Evolutionary conservation across 2,113 vertebrate genomes (phyloP).

Genomic region (Melanotaenia duboulayi): DNA sequence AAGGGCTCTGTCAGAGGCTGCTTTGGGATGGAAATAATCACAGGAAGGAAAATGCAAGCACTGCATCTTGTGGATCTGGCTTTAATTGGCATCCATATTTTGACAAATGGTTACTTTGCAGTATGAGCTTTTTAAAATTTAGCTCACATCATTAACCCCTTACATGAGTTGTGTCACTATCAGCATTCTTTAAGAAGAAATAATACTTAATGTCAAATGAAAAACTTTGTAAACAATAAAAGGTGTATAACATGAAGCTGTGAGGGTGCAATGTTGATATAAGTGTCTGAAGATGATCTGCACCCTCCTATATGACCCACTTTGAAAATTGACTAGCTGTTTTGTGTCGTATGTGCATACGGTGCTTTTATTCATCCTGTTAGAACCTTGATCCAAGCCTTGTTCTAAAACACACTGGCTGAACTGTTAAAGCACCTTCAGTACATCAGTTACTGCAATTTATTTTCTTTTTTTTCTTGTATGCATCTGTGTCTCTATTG

Average conservation of each 20-base stretch:
- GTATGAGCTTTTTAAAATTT: neutral
- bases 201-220: neutral
- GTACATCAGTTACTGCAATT: conserved; percentile 19
- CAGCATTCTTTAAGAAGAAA: too few relatives aligned
- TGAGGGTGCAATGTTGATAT: conserved; percentile 2
- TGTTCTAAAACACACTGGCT: conserved; percentile 2
- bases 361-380: conserved; percentile 18
- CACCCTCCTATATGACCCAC: neutral
- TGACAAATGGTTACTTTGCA: neutral
- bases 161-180: neutral
- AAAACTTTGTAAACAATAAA: neutral
- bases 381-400: conserved; percentile 31
- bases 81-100: neutral
- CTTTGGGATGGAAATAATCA: conserved; percentile 31
- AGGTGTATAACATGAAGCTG: neutral
- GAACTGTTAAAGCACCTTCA: conserved; percentile 6
- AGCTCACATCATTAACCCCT: neutral
- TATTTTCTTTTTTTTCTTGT: neutral
- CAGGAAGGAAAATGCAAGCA: conserved; percentile 15
- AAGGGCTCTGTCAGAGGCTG: conserved; percentile 15
- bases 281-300: neutral
- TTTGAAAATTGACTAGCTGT: conserved; percentile 14
- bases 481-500: neutral
- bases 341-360: neutral
- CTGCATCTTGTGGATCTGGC: neutral